Percentiles rank a stretch among this genome's conserved stretches.
These are phyloP conservation scores for Aleiodes testaceus DNA, from an alignment of 2,888 invertebrate genomes.

Conservation along the genomic window DNA sequence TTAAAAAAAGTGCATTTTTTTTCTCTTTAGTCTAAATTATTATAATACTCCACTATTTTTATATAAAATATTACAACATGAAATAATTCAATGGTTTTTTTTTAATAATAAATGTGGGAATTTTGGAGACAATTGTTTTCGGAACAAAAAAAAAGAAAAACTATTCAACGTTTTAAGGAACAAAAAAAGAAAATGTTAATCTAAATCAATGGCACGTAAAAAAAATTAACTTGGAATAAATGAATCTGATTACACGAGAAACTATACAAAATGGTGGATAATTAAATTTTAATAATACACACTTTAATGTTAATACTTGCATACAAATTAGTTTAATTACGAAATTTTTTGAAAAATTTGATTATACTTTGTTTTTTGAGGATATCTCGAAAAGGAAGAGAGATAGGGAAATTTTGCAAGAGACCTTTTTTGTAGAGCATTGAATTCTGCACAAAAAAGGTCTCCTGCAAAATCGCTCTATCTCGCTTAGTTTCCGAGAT, in stretches of 20 bases:
- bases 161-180: neutral
- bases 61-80: conserved; percentile 49
- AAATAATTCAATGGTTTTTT: conserved; percentile 6
- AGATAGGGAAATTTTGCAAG: no score
- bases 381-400: no score
- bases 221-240: conserved; percentile 49
- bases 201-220: conserved; percentile 62
- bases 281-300: conserved; percentile 60
- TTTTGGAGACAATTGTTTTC: conserved; percentile 38
- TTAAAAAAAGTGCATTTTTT: conserved; percentile 37
- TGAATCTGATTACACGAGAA: conserved; percentile 46
- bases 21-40: conserved; percentile 37
- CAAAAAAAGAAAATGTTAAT: conserved; percentile 30
- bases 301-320: conserved; percentile 57
- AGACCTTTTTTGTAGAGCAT: no score
- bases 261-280: conserved; percentile 42
- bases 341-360: no score
- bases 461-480: neutral
- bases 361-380: no score
- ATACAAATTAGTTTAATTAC: conserved; percentile 43
- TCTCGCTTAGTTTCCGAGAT: no score
- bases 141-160: neutral
- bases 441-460: no score
- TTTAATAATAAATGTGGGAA: no score
- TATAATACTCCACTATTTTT: conserved; percentile 39